Conservation (phyloP, 2,888 invertebrate species). For the Harpalus rufipes region DNA sequence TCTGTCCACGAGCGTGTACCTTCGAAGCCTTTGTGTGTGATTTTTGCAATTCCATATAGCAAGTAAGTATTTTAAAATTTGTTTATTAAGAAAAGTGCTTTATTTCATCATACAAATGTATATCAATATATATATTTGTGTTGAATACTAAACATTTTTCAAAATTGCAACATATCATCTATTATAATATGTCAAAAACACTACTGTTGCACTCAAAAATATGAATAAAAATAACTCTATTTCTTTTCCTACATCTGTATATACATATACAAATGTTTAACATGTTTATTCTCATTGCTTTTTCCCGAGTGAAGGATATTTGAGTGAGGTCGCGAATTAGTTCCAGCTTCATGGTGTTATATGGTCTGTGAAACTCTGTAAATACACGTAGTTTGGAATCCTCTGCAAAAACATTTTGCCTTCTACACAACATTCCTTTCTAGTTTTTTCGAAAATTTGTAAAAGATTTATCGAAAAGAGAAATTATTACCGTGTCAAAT, state of each 20-base stretch:
- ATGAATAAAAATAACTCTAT: background rate
- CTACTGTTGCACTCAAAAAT: background rate
- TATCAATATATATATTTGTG: too few species aligned
- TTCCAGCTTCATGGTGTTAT: slow-evolving; percentile 11
- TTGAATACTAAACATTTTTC: too few species aligned
- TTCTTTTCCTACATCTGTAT: background rate
- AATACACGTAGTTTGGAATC: slow-evolving; percentile 9
- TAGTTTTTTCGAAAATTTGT: slow-evolving; percentile 38
- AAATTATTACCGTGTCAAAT: slow-evolving; percentile 47
- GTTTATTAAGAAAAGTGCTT: too few species aligned
- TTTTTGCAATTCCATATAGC: too few species aligned
- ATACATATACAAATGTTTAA: background rate
- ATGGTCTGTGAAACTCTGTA: slow-evolving; percentile 36
- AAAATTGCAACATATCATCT: too few species aligned
- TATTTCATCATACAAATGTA: too few species aligned
- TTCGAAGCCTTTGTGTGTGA: too few species aligned
- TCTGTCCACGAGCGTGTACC: too few species aligned
- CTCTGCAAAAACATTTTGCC: slow-evolving; percentile 35
- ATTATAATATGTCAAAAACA: too few species aligned
- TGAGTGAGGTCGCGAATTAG: slow-evolving; percentile 23
- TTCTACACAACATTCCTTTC: background rate
- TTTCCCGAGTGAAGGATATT: background rate
- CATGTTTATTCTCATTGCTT: background rate
- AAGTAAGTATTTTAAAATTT: too few species aligned
- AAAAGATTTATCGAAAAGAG: slow-evolving; percentile 41